A percentile compares a stretch with the other conserved stretches of the same genome.
These are phyloP conservation scores for Drepanosiphum platanoidis DNA, from an alignment of 2,888 invertebrate species.

Conservation along the genomic window DNA sequence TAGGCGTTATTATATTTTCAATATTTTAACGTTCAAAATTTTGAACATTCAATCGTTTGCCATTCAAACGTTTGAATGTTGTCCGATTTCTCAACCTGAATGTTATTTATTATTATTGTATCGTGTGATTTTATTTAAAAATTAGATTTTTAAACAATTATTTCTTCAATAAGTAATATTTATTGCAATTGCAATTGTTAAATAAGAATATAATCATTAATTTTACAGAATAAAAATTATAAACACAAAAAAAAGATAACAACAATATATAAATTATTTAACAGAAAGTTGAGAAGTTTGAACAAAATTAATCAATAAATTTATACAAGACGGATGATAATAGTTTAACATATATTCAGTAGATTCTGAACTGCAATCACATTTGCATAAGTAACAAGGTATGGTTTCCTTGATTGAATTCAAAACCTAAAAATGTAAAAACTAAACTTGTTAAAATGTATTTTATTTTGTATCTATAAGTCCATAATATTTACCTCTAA, in stretches of 20 bases:
- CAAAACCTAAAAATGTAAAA: conserved; percentile 31
- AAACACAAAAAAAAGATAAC: background rate
- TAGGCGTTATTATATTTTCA: no score
- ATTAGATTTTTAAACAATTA: background rate
- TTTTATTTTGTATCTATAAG: background rate
- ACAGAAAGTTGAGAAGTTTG: conserved; percentile 59
- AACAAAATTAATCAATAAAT: conserved; percentile 63
- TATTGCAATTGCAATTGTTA: conserved; percentile 10
- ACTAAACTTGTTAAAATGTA: background rate
- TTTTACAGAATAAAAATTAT: background rate
- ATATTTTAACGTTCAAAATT: no score
- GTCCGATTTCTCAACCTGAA: no score
- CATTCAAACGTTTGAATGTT: no score
- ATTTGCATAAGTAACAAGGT: conserved; percentile 62
- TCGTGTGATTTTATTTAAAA: background rate
- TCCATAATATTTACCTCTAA: conserved; percentile 26
- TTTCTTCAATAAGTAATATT: background rate
- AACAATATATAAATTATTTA: conserved; percentile 26
- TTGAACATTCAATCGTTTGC: no score
- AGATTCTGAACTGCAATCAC: conserved; percentile 58
- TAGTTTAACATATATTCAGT: conserved; percentile 55
- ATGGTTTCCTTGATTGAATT: conserved; percentile 10
- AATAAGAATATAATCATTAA: background rate
- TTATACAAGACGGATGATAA: conserved; percentile 63
- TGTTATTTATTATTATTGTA: conserved; percentile 7